Percentiles rank a stretch among this genome's conserved stretches.
Evolutionary conservation across 2,113 vertebrate species (phyloP).

Genomic region (Suncus etruscus): DNA sequence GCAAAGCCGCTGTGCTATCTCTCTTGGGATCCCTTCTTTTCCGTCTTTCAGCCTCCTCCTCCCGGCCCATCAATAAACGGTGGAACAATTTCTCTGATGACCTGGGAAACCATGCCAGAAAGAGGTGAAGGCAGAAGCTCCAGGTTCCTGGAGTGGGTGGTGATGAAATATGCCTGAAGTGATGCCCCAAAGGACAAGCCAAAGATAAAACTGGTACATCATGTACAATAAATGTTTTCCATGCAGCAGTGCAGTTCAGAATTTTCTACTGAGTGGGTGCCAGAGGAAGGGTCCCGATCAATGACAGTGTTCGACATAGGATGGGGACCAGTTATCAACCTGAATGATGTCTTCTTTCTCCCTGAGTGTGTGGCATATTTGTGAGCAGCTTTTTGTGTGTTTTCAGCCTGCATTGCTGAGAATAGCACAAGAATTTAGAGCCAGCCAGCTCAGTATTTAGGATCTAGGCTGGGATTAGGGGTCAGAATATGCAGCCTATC

Average conservation of each 20-base stretch:
- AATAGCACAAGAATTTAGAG: not conserved
- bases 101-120: not conserved
- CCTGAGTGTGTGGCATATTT: not conserved
- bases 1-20: no score
- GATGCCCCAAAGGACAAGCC: not conserved
- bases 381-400: not conserved
- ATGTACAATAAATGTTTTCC: not conserved
- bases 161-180: constrained; percentile 30
- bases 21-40: not conserved
- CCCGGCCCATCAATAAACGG: not conserved
- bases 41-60: not conserved
- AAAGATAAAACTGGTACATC: not conserved
- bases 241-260: not conserved
- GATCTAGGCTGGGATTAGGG: not conserved
- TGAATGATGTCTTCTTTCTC: constrained; percentile 2
- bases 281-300: not conserved
- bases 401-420: constrained; percentile 8
- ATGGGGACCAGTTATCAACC: not conserved
- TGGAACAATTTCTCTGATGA: not conserved
- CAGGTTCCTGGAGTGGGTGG: not conserved
- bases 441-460: not conserved
- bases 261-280: not conserved
- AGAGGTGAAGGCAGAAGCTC: not conserved
- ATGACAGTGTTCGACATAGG: not conserved
- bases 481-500: not conserved